These are phyloP conservation scores for Poecile atricapillus DNA, from an alignment of 2,113 vertebrate genomes.

Conservation along the genomic window DNA sequence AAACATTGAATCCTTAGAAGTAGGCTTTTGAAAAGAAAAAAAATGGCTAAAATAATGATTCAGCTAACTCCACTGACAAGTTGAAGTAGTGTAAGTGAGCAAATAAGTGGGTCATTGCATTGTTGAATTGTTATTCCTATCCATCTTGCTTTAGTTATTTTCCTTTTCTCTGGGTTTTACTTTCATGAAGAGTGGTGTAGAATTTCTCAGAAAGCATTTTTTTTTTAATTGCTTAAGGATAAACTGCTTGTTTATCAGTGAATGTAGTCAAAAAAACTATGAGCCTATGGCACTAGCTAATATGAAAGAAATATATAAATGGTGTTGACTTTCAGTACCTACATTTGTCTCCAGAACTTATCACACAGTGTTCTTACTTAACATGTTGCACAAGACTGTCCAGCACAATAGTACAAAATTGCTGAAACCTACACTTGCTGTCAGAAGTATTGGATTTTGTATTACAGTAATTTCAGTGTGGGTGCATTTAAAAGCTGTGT, in stretches of 20 bases:
- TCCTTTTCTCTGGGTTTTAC: neutral
- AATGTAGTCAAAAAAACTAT: neutral
- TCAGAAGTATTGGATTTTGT: neutral
- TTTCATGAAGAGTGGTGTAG: neutral
- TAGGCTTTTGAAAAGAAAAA: neutral
- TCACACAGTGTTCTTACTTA: neutral
- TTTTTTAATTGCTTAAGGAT: neutral
- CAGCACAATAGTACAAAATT: neutral
- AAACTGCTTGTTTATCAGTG: neutral
- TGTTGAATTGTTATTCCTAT: neutral
- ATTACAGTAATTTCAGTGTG: neutral
- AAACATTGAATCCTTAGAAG: neutral
- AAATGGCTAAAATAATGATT: neutral
- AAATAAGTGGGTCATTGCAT: neutral
- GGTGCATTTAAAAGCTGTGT: neutral
- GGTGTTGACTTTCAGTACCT: neutral
- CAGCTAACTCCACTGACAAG: neutral
- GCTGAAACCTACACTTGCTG: neutral
- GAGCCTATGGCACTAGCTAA: neutral
- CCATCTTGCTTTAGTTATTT: neutral
- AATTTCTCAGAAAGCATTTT: neutral
- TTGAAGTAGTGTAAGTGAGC: neutral
- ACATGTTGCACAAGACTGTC: neutral
- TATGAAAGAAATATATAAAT: neutral
- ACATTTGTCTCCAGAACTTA: neutral